A percentile compares a stretch with the other conserved stretches of the same genome.
Conservation (phyloP, 2,797 vertebrate species). For the Premnoplex brunnescens region DNA sequence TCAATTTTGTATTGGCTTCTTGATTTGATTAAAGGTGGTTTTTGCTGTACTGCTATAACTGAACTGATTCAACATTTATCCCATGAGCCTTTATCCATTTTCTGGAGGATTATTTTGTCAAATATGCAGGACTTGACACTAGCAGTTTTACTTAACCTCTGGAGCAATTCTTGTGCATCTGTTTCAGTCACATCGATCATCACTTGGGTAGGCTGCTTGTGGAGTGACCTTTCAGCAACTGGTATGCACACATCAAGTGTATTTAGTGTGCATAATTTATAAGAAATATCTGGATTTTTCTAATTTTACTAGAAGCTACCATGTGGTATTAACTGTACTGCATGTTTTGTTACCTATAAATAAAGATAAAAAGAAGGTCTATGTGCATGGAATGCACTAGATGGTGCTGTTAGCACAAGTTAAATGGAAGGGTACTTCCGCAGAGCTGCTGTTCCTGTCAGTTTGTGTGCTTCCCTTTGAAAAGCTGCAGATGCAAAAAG, state of each 20-base stretch:
- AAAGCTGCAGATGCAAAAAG: neutral
- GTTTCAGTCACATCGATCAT: neutral
- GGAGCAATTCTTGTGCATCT: neutral
- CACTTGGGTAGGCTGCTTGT: neutral
- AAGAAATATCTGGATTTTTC: neutral
- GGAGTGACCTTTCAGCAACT: neutral
- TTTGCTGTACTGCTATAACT: neutral
- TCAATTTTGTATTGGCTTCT: neutral
- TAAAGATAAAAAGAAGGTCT: neutral
- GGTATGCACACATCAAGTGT: neutral
- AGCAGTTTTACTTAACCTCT: neutral
- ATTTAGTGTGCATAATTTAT: neutral
- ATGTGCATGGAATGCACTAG: neutral
- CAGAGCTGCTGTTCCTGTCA: rapidly evolving
- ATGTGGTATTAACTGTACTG: neutral
- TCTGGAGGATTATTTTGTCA: neutral
- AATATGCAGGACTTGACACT: neutral
- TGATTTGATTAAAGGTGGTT: neutral
- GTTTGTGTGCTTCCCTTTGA: neutral
- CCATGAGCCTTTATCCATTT: neutral
- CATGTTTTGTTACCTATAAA: neutral
- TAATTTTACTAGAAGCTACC: neutral
- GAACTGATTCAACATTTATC: neutral
- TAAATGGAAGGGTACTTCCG: neutral
- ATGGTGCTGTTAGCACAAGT: neutral